These are phyloP conservation scores for Vanessa cardui DNA, from an alignment of 2,888 invertebrate species.

Conservation along the genomic window DNA sequence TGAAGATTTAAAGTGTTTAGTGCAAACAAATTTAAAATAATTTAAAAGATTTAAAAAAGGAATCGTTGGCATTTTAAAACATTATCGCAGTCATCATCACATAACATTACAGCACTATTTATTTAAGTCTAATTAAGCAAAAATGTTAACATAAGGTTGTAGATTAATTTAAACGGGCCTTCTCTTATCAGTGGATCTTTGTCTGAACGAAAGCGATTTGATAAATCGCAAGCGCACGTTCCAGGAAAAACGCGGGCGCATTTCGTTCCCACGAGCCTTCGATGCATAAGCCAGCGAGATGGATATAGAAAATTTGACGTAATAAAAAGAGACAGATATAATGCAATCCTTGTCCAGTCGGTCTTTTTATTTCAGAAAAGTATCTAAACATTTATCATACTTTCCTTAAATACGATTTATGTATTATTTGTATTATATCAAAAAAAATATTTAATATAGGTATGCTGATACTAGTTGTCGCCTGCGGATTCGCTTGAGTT, in stretches of 20 bases:
- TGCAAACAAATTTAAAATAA: neutral
- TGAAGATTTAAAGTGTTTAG: neutral
- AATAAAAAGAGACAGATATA: conserved; percentile 44
- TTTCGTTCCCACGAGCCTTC: conserved; percentile 75
- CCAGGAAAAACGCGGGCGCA: conserved; percentile 67
- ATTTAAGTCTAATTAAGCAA: conserved; percentile 35
- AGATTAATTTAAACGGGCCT: conserved; percentile 37
- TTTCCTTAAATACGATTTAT: neutral
- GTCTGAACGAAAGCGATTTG: conserved; percentile 63
- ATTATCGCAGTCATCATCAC: conserved; percentile 16
- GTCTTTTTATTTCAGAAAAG: conserved; percentile 26
- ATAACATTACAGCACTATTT: conserved; percentile 12
- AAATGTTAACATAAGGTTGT: conserved; percentile 35
- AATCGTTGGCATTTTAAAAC: neutral
- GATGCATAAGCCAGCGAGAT: conserved; percentile 57
- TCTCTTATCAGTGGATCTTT: conserved; percentile 42
- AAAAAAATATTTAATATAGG: neutral
- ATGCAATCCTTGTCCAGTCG: conserved; percentile 39
- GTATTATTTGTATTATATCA: neutral
- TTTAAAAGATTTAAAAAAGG: neutral
- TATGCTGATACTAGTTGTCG: too few relatives aligned
- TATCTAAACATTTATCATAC: neutral
- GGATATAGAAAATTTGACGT: conserved; percentile 43
- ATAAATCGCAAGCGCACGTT: conserved; percentile 70
- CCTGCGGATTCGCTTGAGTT: too few relatives aligned